Conservation (phyloP, 2,888 invertebrate genomes). For the Rhabditophanes sp. region DNA sequence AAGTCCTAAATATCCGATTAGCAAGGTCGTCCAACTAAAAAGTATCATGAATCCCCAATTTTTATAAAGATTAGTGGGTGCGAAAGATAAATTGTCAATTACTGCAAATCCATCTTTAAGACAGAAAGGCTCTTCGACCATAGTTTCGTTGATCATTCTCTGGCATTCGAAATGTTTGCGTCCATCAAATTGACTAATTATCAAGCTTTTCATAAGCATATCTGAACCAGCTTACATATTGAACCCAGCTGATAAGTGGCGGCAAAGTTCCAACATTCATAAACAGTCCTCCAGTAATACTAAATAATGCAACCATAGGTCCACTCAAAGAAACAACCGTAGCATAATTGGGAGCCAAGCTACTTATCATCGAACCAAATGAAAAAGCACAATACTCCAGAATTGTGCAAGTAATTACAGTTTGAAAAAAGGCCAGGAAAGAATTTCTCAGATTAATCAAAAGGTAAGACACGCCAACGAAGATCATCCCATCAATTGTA, state of each 20-base stretch:
- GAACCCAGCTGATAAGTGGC: slow-evolving; percentile 29
- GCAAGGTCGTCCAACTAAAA: too few species aligned
- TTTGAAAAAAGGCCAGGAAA: slow-evolving; percentile 12
- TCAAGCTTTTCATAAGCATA: too few species aligned
- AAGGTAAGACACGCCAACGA: slow-evolving; percentile 68
- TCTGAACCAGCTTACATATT: slow-evolving; percentile 29
- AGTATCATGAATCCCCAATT: too few species aligned
- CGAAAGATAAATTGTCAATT: too few species aligned
- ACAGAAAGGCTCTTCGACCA: too few species aligned
- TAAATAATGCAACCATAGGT: slow-evolving; percentile 31
- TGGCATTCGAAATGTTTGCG: neutral
- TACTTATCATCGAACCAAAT: slow-evolving; percentile 19
- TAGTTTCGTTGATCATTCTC: slow-evolving; percentile 8
- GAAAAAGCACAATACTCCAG: slow-evolving; percentile 28
- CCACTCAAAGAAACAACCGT: slow-evolving; percentile 34
- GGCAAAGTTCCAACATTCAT: slow-evolving; percentile 28
- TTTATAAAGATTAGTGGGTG: too few species aligned
- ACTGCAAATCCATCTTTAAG: too few species aligned
- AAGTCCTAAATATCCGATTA: slow-evolving; percentile 27
- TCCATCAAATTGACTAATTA: neutral
- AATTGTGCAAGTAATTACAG: slow-evolving; percentile 21
- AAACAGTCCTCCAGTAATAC: slow-evolving; percentile 35
- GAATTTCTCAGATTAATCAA: slow-evolving; percentile 53
- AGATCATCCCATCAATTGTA: slow-evolving; percentile 64
- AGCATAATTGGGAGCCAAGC: slow-evolving; percentile 24